Conservation (phyloP, 2,113 vertebrate species). For the Saimiri boliviensis region DNA sequence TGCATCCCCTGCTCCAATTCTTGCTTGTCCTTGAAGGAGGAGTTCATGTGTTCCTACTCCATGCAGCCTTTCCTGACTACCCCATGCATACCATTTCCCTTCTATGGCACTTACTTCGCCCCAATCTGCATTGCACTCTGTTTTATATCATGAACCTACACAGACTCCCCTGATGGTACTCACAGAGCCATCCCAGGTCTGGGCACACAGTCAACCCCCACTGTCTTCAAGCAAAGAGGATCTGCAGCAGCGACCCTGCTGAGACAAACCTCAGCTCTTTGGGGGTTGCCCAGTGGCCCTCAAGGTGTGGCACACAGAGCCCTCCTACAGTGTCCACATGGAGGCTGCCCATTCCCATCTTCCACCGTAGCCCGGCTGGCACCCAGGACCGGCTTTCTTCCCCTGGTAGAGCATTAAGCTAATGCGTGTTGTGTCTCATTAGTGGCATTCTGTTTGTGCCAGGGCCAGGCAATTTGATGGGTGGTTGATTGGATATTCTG, state of each 20-base stretch:
- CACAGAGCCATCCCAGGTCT: background rate
- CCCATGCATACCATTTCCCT: background rate
- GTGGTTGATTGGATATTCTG: slow-evolving; percentile 79
- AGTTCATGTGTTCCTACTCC: background rate
- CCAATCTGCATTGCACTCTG: background rate
- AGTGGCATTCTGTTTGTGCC: slow-evolving; percentile 73
- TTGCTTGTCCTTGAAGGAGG: background rate
- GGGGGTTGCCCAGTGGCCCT: background rate
- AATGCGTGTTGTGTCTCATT: slow-evolving; percentile 79
- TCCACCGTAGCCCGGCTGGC: background rate
- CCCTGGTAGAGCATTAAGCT: slow-evolving; percentile 76
- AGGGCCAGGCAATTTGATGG: slow-evolving; percentile 75
- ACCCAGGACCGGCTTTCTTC: slow-evolving; percentile 54
- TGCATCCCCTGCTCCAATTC: background rate
- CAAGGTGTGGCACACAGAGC: fast-evolving
- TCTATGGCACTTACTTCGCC: background rate
- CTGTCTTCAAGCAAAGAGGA: background rate
- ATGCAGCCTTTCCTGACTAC: background rate
- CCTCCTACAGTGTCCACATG: background rate
- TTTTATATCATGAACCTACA: background rate
- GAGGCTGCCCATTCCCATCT: background rate
- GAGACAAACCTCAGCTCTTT: background rate
- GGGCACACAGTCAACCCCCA: background rate
- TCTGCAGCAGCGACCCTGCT: background rate
- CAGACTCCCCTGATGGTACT: too few species aligned